Base-by-base conservation (phyloP, 2,797 vertebrate genomes). In the Hyperoplus immaculatus region DNA sequence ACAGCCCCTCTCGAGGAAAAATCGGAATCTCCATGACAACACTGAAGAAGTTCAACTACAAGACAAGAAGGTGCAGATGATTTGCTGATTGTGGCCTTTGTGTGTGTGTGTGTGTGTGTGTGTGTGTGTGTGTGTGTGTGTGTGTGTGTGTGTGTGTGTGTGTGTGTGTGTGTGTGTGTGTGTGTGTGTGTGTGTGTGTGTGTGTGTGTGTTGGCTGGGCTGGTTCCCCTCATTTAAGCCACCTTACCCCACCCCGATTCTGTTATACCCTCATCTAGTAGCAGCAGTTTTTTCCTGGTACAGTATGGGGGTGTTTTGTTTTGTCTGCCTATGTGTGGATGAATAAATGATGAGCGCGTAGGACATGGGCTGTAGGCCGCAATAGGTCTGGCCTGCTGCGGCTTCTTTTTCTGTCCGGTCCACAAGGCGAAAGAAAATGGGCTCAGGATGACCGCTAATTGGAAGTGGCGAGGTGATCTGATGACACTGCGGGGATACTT, bases 381-480 rank as follows among this genome's bases (percentile, higher is more conserved):
- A 16, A n/a, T 43, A 47, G 51, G 80, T 62, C 70, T 54, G 72
- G 54, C 66, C 66, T 29, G 3, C 51, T 62, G 41, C 64, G 45
- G 78, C 45, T 82, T 29, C 29, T 29, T 29, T 69, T 49, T 78
- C 85, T 18, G 77, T 61, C 42, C 70, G 10, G 60, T 76, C 80
- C 72, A 77, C 82, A 50, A 49, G 71, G 69, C 5, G 41, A 57
- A 82, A 57, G 29, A 69, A 77, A 59, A 69, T 72, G 65, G 75
- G 78, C 73, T 80, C 12, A 43, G 70, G 75, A 82, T 76, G 86
- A 65, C 71, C 72, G 14, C 87, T 93, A 94, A 94, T 92, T 92
- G 85, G 85, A 94, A 91, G 92, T 87, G 93, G 88, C 81, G 78
- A 85, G 81, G 85, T 92, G 91, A 95, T 92, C 90, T 92, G 88